Evolutionary conservation across 2,113 vertebrate species (phyloP), one percentile per base, ranked within the genome.

Genomic region (Megalops atlanticus): DNA sequence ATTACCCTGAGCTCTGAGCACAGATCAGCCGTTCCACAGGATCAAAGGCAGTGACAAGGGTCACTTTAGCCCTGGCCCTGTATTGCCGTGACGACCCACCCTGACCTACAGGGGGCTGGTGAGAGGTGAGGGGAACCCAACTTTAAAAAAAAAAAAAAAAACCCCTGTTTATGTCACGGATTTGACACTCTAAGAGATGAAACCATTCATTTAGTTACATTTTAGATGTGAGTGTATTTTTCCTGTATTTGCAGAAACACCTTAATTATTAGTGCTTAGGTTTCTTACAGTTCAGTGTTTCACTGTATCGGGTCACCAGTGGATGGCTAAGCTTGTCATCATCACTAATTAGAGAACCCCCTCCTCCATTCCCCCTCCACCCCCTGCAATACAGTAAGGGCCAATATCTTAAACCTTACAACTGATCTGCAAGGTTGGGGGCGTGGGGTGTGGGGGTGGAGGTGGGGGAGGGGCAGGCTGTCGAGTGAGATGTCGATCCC

Each of bases 401-500:
- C 4, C 31, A 64, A 31, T 64, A 24, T 24, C 24, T 27, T n/a
- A 10, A 31, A 31, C n/a, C n/a, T 64, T 64, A 64, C 24, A 36
- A 58, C 35, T 12, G 11, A 52, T 49, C 31, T 76, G 18, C 31
- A 38, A 54, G 45, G 39, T 49, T 38, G 24, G 35, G 49, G 58
- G n/a, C 10, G 54, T 31, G 11, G 3, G 38, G 73, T 41, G 40
- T 21, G 80, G 2, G 14, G 7, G 33, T 82, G 86, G 87, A 45
- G 45, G 74, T 7, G 77, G 38, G 83, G 85, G 18, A 69, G 77
- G 81, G 83, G 82, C 82, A 78, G 54, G 88, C 76, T 49, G 78
- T 86, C 79, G 84, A 79, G 68, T 84, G 76, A 90, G 85, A 88
- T 79, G 83, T 84, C 70, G 41, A 85, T 92, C 91, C 92, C 92